Conservation (phyloP, 1,140 invertebrate genomes). For the Aphelenchoides fujianensis region DNA sequence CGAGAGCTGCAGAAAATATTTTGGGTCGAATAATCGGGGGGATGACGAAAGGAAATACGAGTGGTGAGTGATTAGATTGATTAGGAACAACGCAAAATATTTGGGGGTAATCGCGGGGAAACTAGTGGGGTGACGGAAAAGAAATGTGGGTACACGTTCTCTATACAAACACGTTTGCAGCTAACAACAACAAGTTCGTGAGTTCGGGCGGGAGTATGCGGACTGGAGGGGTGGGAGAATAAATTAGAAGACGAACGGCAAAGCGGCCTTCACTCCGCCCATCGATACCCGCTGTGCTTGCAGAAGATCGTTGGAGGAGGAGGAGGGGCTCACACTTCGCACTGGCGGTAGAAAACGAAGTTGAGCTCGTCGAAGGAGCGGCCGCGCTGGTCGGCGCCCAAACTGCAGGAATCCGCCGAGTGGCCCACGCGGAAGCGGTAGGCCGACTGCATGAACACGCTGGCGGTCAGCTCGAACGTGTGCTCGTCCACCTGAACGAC, state of each 20-base stretch:
- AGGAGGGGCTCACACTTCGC: too few relatives aligned
- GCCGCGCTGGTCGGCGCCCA: conserved; percentile 40
- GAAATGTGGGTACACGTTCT: not conserved
- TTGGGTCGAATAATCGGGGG: too few relatives aligned
- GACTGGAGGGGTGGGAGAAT: not conserved
- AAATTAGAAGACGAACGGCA: not conserved
- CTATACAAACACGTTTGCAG: not conserved
- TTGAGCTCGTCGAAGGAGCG: conserved; percentile 58
- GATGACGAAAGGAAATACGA: too few relatives aligned
- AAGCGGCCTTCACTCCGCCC: too few relatives aligned
- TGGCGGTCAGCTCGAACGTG: conserved; percentile 50
- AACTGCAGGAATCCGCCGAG: conserved; percentile 46
- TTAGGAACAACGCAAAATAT: too few relatives aligned
- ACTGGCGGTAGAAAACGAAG: conserved; percentile 55
- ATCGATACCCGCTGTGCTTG: not conserved
- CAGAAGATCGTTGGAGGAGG: not conserved
- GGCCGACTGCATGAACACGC: conserved; percentile 53
- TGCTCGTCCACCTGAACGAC: conserved; percentile 43
- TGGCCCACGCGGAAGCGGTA: conserved; percentile 60
- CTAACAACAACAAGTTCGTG: not conserved
- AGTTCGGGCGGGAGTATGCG: not conserved
- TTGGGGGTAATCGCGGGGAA: too few relatives aligned
- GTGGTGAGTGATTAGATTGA: too few relatives aligned
- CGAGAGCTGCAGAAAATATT: too few relatives aligned
- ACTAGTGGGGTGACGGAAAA: too few relatives aligned